Conservation (phyloP, 2,888 invertebrate genomes). For the Ochlodes sylvanus region DNA sequence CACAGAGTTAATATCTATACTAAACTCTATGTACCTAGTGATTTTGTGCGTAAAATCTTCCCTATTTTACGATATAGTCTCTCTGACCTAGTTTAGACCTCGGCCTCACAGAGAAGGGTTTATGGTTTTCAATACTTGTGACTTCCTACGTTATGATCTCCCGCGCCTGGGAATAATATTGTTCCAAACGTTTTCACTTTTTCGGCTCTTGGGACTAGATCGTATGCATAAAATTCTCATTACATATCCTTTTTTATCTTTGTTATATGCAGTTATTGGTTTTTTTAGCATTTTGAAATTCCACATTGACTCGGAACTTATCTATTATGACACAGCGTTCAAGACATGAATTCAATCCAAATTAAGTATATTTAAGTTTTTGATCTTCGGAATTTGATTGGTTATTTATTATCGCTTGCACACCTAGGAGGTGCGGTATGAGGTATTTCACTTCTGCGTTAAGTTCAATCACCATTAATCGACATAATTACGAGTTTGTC, state of each 20-base stretch:
- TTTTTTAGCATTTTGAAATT: background rate
- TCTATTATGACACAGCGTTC: no score
- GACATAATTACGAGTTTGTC: no score
- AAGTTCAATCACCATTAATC: no score
- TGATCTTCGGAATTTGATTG: no score
- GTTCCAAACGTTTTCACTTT: conserved; percentile 28
- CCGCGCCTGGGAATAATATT: conserved; percentile 42
- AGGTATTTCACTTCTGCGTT: no score
- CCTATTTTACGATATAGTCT: conserved; percentile 62
- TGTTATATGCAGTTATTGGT: background rate
- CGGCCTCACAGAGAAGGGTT: conserved; percentile 72
- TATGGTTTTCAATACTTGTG: conserved; percentile 78
- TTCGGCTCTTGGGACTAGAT: conserved; percentile 8
- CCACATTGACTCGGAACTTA: background rate
- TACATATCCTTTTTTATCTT: background rate
- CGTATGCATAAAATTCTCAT: background rate
- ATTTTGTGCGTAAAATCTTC: conserved; percentile 58
- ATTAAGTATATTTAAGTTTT: no score
- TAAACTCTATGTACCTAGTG: conserved; percentile 7
- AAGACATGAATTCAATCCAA: no score
- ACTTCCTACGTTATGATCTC: conserved; percentile 38
- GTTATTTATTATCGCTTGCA: no score
- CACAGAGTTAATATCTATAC: background rate
- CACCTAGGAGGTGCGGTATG: no score
- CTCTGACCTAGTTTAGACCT: conserved; percentile 73